These are phyloP conservation scores for Dendrophyllia cribrosa DNA, from an alignment of 64 coral and sea anemone genomes.

Conservation along the genomic window DNA sequence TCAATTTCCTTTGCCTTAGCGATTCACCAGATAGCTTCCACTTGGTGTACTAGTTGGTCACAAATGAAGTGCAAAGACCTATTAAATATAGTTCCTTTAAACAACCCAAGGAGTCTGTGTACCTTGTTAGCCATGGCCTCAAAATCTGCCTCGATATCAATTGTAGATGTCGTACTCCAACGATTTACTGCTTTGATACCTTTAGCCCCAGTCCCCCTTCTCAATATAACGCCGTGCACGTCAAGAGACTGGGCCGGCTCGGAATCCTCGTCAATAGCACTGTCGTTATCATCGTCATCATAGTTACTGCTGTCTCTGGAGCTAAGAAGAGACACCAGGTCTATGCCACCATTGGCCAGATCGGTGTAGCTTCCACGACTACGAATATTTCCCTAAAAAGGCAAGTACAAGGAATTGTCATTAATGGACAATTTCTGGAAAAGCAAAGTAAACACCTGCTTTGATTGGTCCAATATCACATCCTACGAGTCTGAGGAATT, in stretches of 20 bases:
- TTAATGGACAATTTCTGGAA: background rate
- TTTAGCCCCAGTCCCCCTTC: background rate
- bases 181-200: slow-evolving; percentile 35
- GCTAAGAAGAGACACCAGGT: slow-evolving; percentile 74
- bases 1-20: too few species aligned
- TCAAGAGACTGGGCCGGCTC: background rate
- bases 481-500: too few species aligned
- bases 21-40: too few species aligned
- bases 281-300: slow-evolving; percentile 71
- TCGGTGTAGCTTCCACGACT: slow-evolving; percentile 75
- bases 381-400: slow-evolving; percentile 59
- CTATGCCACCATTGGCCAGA: slow-evolving; percentile 71
- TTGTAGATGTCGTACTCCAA: slow-evolving; percentile 68
- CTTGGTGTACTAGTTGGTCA: too few species aligned
- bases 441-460: too few species aligned
- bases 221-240: background rate
- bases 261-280: slow-evolving; percentile 87
- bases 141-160: slow-evolving; percentile 65
- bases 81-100: too few species aligned
- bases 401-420: background rate
- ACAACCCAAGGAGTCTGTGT: background rate
- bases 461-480: too few species aligned
- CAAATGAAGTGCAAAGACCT: background rate
- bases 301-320: slow-evolving; percentile 42
- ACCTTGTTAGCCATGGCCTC: slow-evolving; percentile 29